These are phyloP conservation scores for Hofmannophila pseudospretella DNA, from an alignment of 2,888 invertebrate genomes.

Conservation along the genomic window DNA sequence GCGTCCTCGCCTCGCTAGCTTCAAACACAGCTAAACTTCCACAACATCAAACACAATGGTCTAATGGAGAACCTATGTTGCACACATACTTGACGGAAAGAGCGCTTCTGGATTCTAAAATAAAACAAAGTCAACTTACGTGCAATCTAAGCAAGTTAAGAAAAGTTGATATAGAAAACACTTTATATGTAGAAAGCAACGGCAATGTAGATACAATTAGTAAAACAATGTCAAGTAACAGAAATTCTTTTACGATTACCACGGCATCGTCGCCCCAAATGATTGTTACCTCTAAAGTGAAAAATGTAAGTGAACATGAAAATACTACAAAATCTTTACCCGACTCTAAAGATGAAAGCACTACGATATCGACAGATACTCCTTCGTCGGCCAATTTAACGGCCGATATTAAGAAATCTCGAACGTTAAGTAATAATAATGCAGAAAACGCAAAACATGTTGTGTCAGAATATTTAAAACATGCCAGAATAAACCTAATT, in stretches of 20 bases:
- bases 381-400: constrained; percentile 18
- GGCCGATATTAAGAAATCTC: constrained; percentile 39
- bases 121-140: constrained; percentile 81
- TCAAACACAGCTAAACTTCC: constrained; percentile 80
- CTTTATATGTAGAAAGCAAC: constrained; percentile 40
- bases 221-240: constrained; percentile 25
- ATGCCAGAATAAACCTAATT: constrained; percentile 70
- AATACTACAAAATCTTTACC: constrained; percentile 20
- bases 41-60: constrained; percentile 74
- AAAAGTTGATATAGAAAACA: constrained; percentile 53
- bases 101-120: constrained; percentile 82
- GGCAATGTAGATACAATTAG: constrained; percentile 26
- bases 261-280: constrained; percentile 3
- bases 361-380: constrained; percentile 24
- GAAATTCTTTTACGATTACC: constrained; percentile 17
- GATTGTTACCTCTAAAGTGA: constrained; percentile 25
- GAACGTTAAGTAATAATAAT: constrained; percentile 41
- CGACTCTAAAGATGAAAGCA: constrained; percentile 35
- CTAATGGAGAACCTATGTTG: constrained; percentile 80
- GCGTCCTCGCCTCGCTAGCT: constrained; percentile 79
- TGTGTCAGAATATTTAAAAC: constrained; percentile 81
- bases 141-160: constrained; percentile 51
- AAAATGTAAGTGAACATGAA: constrained; percentile 26
- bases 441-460: constrained; percentile 80
- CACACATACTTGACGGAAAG: constrained; percentile 86